Conservation (phyloP, 2,113 vertebrate species). For the Aptenodytes patagonicus region DNA sequence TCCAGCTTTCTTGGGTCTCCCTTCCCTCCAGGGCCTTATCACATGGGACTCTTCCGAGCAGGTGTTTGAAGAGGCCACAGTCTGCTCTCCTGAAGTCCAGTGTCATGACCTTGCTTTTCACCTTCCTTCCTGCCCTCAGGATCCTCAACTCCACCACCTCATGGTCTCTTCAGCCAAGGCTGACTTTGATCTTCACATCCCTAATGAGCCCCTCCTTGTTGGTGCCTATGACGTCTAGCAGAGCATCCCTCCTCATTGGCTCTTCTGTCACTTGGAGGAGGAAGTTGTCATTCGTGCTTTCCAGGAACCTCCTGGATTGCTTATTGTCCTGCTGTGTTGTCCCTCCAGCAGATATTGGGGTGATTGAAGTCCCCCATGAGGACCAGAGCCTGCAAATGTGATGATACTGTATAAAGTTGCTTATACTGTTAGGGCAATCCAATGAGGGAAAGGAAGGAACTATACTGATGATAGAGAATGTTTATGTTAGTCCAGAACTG, state of each 20-base stretch:
- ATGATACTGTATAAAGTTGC: neutral
- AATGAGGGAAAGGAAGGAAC: neutral
- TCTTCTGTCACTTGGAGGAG: neutral
- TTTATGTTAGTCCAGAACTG: neutral
- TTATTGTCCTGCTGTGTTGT: neutral
- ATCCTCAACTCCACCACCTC: neutral
- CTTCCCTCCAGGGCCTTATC: neutral
- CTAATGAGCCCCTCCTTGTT: neutral
- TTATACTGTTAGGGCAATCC: neutral
- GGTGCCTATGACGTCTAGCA: neutral
- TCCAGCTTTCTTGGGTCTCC: neutral
- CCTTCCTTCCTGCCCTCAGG: neutral
- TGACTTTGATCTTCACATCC: neutral
- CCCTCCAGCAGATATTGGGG: neutral
- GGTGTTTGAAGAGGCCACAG: neutral
- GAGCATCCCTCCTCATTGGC: neutral
- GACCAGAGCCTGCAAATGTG: neutral
- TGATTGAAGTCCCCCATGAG: neutral
- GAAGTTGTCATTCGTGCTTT: neutral
- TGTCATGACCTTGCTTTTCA: neutral
- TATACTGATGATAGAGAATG: neutral
- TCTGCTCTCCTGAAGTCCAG: neutral
- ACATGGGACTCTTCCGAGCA: neutral
- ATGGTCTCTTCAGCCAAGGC: neutral
- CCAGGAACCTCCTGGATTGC: neutral